Conservation (phyloP, 30 jellyfish, hydroid and myxozoan species). For the Hydractinia symbiolongicarpus region DNA sequence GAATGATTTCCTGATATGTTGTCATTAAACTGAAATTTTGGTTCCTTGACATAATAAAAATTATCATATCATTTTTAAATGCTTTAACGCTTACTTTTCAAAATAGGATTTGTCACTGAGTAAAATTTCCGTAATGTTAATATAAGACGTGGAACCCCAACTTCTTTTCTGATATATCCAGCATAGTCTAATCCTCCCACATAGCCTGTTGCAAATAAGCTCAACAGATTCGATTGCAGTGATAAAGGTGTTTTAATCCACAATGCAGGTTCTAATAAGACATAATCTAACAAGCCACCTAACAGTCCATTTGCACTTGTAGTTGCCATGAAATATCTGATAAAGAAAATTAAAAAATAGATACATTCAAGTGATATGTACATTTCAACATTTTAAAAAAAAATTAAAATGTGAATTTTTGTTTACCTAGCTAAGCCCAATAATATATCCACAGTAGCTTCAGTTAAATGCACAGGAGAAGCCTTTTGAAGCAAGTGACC, state of each 20-base stretch:
- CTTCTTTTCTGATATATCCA: constrained; percentile 82
- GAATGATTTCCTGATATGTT: no score
- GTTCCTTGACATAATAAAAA: no score
- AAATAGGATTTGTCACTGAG: constrained; percentile 26
- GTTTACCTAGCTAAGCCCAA: constrained; percentile 79
- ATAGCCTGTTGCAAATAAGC: constrained; percentile 91
- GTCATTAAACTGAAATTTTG: no score
- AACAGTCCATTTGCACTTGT: constrained; percentile 88
- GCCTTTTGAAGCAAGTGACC: constrained; percentile 85
- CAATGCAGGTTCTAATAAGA: constrained; percentile 64
- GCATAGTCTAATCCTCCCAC: constrained; percentile 96
- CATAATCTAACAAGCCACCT: constrained; percentile 87
- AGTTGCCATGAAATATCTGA: constrained; percentile 82
- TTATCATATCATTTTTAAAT: no score
- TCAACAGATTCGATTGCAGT: constrained; percentile 79
- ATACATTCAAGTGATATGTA: neutral
- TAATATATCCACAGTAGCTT: constrained; percentile 78
- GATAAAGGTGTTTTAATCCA: constrained; percentile 89
- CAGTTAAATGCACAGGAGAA: constrained; percentile 82
- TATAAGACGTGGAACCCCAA: constrained; percentile 88
- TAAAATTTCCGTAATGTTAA: constrained; percentile 69
- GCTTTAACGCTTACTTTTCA: neutral
- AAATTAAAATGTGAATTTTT: neutral
- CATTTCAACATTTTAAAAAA: neutral
- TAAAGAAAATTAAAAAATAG: neutral